These are phyloP conservation scores for Stercorarius parasiticus DNA, from an alignment of 2,113 vertebrate genomes.

Conservation along the genomic window DNA sequence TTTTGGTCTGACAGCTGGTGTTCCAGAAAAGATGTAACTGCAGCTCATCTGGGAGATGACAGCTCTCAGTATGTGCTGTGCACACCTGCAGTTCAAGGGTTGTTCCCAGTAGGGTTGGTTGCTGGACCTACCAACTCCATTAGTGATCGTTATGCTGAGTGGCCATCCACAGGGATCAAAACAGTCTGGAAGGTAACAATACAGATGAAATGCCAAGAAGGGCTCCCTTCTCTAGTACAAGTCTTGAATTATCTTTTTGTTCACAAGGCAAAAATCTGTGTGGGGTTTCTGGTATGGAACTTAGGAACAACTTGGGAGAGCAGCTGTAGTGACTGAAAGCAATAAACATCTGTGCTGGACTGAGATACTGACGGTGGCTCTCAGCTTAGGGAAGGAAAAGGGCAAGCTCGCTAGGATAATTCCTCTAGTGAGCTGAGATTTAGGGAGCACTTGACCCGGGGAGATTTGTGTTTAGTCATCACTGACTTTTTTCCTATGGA, in stretches of 20 bases:
- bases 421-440: not conserved
- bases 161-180: rapidly evolving
- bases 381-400: not conserved
- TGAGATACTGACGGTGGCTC: not conserved
- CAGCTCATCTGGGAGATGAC: not conserved
- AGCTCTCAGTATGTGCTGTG: rapidly evolving
- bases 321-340: not conserved
- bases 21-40: rapidly evolving
- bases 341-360: not conserved
- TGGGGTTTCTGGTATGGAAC: not conserved
- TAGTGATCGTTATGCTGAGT: rapidly evolving
- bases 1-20: not conserved
- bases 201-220: not conserved
- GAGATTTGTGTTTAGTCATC: not conserved
- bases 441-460: not conserved
- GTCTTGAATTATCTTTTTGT: not conserved
- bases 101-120: rapidly evolving
- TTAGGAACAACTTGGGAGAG: not conserved
- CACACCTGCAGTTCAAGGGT: rapidly evolving
- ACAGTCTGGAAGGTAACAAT: not conserved
- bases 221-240: not conserved
- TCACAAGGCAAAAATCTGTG: not conserved
- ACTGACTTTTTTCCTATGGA: not conserved
- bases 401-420: not conserved
- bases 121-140: rapidly evolving